Conservation (phyloP, 2,797 vertebrate species). For the Microhierax caerulescens region DNA sequence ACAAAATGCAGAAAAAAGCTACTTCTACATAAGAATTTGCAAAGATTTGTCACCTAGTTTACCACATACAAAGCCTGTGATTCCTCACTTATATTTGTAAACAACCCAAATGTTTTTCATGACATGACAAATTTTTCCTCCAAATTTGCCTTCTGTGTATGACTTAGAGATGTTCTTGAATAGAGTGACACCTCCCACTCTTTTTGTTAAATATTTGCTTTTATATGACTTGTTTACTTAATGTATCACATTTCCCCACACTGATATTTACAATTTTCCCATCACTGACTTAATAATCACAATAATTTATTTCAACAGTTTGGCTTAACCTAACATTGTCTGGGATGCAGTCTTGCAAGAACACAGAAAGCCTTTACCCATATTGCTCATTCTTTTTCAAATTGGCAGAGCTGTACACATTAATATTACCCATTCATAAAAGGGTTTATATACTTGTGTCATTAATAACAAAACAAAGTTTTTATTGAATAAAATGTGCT, state of each 20-base stretch:
- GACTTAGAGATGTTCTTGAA: neutral
- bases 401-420: neutral
- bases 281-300: neutral
- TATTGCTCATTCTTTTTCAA: neutral
- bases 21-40: neutral
- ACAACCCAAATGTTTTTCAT: neutral
- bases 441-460: neutral
- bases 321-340: neutral
- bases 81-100: neutral
- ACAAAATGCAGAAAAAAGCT: neutral
- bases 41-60: neutral
- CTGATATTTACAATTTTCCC: neutral
- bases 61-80: neutral
- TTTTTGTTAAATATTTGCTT: slow-evolving; percentile 34
- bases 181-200: neutral
- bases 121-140: neutral
- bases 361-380: neutral
- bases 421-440: neutral
- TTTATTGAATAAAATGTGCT: neutral
- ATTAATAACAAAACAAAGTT: neutral
- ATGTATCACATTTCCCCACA: neutral
- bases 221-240: neutral
- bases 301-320: neutral
- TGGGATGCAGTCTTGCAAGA: neutral
- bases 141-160: neutral